Base-by-base conservation (phyloP, 2,113 vertebrate species). In the Struthidea cinerea region DNA sequence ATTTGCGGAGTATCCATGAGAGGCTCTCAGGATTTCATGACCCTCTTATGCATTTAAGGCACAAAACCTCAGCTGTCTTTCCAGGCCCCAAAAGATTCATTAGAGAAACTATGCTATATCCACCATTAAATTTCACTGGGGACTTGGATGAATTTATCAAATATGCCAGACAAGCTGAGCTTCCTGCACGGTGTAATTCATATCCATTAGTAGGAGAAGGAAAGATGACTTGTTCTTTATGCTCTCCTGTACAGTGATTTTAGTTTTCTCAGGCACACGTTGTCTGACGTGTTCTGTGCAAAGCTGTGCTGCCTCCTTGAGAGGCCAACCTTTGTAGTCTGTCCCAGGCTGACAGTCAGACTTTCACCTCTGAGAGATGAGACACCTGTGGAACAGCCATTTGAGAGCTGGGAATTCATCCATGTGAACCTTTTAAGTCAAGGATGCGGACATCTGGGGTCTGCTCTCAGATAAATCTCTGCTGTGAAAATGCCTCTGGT, bases 371-470 rank as follows among this genome's bases (percentile, higher is more conserved):
- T 89, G 39, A 88, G 91, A 84, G 94, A 73, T 60, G 32, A 93
- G 78, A 83, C 84, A 93, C 87, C 77, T 90, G 74, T 73, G 39
- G 59, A 90, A 39, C 67, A 95, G 74, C 65, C 63, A 85, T 83
- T 55, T 91, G 70, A 92, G 53, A 88, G 35, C 63, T 86, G 71
- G 61, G 56, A 94, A 86, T 89, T 89, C 60, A 59, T 90, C 92
- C 52, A n/a, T 78, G 89, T 90, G 88, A 59, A 95, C 79, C 42
- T 88, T 88, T 55, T 86, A 88, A 95, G 91, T 94, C 83, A 93
- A 93, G 68, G 90, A 74, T 63, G 19, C 1, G 1, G 64, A 81
- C 77, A 90, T 93, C 80, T 92, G 91, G 52, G 63, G 42, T 61
- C 60, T 95, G 76, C 42, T 84, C 64, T 53, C 76, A 89, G 71